phyloP scores from a whole-genome alignment of 1,140 invertebrate genomes.

The Listronotus oregonensis region DNA sequence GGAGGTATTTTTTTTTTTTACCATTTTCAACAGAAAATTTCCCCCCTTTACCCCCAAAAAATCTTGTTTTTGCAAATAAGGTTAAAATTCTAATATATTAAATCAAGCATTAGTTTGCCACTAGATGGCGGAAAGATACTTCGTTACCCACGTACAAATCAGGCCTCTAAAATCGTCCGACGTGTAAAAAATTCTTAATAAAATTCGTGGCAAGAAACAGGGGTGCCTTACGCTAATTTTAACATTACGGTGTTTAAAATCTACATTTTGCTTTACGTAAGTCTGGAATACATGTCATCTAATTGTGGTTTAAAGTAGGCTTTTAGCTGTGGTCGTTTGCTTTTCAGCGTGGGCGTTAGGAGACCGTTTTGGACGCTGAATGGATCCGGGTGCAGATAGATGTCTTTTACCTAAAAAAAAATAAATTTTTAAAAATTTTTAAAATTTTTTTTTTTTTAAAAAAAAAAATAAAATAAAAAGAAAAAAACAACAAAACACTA shows the following conservation, averaged over 20 bases:
- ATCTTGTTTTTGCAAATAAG: too few species aligned
- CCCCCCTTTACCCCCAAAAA: too few species aligned
- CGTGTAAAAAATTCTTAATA: background rate
- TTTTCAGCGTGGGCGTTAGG: conserved; percentile 95
- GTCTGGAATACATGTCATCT: conserved; percentile 83
- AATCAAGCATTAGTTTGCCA: too few species aligned
- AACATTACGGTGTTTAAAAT: conserved; percentile 1
- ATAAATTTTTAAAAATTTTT: too few species aligned
- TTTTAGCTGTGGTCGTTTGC: conserved; percentile 88
- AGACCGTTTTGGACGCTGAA: conserved; percentile 97
- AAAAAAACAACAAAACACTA: too few species aligned
- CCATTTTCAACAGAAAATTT: too few species aligned
- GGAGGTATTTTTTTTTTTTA: too few species aligned
- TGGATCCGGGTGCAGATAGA: conserved; percentile 89
- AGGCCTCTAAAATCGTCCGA: background rate
- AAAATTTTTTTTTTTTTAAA: too few species aligned
- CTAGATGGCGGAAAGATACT: background rate
- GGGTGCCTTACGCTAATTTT: conserved; percentile 22
- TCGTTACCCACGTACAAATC: background rate
- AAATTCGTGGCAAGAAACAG: conserved; percentile 20
- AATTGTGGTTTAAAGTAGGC: conserved; percentile 89
- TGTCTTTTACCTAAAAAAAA: conserved; percentile 84
- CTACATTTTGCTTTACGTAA: conserved; percentile 49
- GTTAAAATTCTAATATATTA: too few species aligned
- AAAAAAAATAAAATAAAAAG: too few species aligned